Percentiles rank a stretch among this genome's conserved stretches.
Conservation (phyloP, 2,113 vertebrate genomes). For the Pheucticus melanocephalus region DNA sequence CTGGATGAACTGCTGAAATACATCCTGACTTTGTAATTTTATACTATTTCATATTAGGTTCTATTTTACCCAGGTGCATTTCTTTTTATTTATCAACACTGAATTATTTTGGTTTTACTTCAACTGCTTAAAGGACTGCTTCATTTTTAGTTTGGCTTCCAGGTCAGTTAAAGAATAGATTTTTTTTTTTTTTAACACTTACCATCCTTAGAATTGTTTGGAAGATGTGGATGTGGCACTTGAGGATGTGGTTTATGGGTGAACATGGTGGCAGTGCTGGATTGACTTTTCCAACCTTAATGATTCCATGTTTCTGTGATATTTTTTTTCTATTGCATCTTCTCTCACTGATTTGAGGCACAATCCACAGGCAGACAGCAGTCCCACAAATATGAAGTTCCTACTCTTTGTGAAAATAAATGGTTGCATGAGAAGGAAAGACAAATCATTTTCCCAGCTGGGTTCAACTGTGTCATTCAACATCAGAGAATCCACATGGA, state of each 20-base stretch:
- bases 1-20: not conserved
- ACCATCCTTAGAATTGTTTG: not conserved
- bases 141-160: not conserved
- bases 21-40: not conserved
- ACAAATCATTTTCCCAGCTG: not conserved
- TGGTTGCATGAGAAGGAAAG: not conserved
- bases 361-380: not conserved
- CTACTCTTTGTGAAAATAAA: not conserved
- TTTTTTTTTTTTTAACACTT: not conserved
- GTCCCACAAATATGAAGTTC: not conserved
- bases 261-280: not conserved
- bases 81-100: not conserved
- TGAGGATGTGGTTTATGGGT: not conserved
- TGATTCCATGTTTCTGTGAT: not conserved
- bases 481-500: not conserved
- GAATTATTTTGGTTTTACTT: not conserved
- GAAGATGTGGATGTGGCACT: not conserved
- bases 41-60: not conserved
- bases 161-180: not conserved
- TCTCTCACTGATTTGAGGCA: not conserved
- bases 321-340: not conserved
- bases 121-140: not conserved
- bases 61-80: not conserved
- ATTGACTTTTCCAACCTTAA: not conserved
- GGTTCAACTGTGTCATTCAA: not conserved